Evolutionary conservation across 2,888 invertebrate genomes (phyloP).

Genomic region (Tetheella fluctuosa): DNA sequence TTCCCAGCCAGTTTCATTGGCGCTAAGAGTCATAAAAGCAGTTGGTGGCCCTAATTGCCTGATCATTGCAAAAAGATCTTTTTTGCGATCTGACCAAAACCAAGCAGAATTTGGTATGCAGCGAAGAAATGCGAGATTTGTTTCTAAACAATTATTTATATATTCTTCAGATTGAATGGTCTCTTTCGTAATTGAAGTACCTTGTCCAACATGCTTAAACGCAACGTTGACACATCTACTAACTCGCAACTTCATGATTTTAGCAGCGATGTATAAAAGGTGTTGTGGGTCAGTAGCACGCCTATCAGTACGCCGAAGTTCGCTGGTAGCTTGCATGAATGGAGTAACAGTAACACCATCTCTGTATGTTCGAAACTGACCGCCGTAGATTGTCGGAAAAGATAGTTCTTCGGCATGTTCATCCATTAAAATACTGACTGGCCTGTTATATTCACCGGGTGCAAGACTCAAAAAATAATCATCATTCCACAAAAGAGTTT

Average conservation of each 20-base stretch:
- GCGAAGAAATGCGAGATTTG: conserved; percentile 51
- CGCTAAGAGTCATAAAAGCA: conserved; percentile 57
- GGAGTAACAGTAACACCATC: conserved; percentile 36
- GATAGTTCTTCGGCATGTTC: conserved; percentile 56
- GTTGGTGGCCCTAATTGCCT: conserved; percentile 57
- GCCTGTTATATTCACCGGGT: conserved; percentile 26
- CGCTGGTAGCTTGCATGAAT: conserved; percentile 38
- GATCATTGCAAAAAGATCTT: conserved; percentile 62
- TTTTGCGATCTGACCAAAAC: conserved; percentile 56
- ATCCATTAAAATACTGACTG: conserved; percentile 44
- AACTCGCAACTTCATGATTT: conserved; percentile 39
- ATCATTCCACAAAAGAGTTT: conserved; percentile 33
- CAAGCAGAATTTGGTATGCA: conserved; percentile 55
- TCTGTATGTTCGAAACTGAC: conserved; percentile 42
- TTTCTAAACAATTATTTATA: conserved; percentile 45
- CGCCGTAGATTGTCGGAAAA: conserved; percentile 50
- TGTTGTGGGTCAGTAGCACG: conserved; percentile 46
- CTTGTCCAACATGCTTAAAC: conserved; percentile 39
- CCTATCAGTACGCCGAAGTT: conserved; percentile 45
- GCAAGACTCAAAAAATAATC: conserved; percentile 26
- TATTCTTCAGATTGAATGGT: conserved; percentile 44
- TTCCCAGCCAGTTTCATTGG: conserved; percentile 57
- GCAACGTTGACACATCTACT: conserved; percentile 25
- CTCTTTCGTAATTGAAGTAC: conserved; percentile 43
- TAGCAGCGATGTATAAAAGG: conserved; percentile 38